phyloP scores from a whole-genome alignment of 2,113 vertebrate genomes.

The Solea solea region DNA sequence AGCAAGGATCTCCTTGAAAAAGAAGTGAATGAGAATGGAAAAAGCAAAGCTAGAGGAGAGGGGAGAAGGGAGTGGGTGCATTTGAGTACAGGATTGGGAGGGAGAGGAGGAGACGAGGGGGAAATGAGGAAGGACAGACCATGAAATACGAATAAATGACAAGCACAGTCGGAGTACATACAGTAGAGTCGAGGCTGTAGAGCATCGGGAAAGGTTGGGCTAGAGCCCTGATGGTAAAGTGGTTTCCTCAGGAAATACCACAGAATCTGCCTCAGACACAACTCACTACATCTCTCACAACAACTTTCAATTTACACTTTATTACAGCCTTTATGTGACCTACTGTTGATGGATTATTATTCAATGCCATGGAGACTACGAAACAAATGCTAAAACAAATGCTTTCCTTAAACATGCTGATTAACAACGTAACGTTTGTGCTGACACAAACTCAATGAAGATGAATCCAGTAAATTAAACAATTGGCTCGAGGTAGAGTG shows the following conservation, averaged over 20 bases:
- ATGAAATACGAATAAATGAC: neutral
- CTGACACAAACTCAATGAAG: neutral
- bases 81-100: neutral
- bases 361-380: neutral
- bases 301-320: conserved; percentile 4
- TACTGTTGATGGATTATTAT: neutral
- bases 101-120: neutral
- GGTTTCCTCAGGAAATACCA: conserved; percentile 70
- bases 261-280: conserved; percentile 38
- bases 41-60: neutral
- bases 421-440: neutral
- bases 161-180: neutral
- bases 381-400: neutral
- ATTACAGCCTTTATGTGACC: neutral
- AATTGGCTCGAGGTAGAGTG: conserved; percentile 10
- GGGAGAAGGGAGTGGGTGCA: neutral
- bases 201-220: neutral
- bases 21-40: neutral
- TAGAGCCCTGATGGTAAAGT: conserved; percentile 23
- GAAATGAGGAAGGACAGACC: neutral
- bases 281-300: conserved; percentile 1
- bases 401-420: neutral
- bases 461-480: conserved; percentile 22
- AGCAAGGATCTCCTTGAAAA: neutral
- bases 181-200: neutral